Evolutionary conservation across 2,797 vertebrate genomes (phyloP).

Genomic region (Vespertilio murinus): DNA sequence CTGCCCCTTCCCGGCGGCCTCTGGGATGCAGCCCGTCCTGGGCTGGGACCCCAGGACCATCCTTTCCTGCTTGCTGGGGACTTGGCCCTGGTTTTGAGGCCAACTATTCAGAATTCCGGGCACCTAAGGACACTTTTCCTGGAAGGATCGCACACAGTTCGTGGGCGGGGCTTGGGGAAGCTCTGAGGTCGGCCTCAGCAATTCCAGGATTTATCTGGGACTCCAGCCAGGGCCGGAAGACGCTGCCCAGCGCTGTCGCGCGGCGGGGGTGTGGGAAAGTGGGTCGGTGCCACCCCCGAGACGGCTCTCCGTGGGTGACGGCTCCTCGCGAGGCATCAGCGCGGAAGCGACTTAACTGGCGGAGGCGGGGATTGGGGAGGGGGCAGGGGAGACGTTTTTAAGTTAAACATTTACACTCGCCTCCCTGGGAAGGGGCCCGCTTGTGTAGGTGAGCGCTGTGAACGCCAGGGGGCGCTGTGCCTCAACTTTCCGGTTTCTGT

Average conservation of each 20-base stretch:
- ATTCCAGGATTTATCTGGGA: accelerated
- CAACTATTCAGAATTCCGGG: not conserved
- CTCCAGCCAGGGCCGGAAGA: not conserved
- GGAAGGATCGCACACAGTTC: not conserved
- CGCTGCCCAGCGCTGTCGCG: not conserved
- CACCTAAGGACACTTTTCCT: not conserved
- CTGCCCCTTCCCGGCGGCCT: not conserved
- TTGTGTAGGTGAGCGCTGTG: accelerated
- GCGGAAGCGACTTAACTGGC: accelerated
- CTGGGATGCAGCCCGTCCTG: not conserved
- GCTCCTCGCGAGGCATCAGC: not conserved
- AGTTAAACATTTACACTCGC: not conserved
- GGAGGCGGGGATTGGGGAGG: not conserved
- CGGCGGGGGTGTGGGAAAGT: not conserved
- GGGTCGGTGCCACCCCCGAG: not conserved
- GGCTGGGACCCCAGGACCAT: not conserved
- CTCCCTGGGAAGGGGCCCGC: accelerated
- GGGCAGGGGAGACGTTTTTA: not conserved
- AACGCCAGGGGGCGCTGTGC: slow-evolving; percentile 25
- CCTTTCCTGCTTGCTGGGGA: not conserved
- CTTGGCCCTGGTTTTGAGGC: not conserved
- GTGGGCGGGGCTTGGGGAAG: not conserved
- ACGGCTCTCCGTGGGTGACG: accelerated
- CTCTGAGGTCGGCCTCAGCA: not conserved
- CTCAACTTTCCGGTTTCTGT: not conserved